phyloP scores from a whole-genome alignment of 1,140 invertebrate genomes.

The Copidosoma floridanum region DNA sequence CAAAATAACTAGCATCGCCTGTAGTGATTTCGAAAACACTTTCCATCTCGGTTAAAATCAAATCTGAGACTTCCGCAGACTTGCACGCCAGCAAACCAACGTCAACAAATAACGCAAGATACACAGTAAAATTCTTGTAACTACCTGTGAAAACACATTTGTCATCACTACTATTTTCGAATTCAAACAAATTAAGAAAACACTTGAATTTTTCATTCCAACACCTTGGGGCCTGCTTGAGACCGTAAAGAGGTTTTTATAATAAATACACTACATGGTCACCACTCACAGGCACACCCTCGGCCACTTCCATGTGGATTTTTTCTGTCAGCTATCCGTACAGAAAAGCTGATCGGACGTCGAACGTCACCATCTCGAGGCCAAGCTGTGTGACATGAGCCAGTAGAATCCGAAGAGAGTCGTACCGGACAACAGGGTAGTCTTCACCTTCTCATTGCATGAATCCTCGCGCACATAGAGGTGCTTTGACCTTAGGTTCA shows the following conservation, averaged over 20 bases:
- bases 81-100: conserved; percentile 19
- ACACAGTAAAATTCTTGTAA: conserved; percentile 3
- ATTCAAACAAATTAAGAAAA: not conserved
- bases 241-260: not conserved
- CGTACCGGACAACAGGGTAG: conserved; percentile 15
- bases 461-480: conserved; percentile 36
- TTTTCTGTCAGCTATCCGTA: not conserved
- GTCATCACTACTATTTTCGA: not conserved
- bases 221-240: not conserved
- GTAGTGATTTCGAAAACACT: conserved; percentile 13
- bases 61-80: no score
- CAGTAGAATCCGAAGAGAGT: not conserved
- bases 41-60: no score
- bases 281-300: conserved; percentile 26
- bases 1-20: conserved; percentile 14
- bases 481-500: conserved; percentile 22
- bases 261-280: not conserved
- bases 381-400: not conserved
- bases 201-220: not conserved
- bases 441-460: conserved; percentile 30
- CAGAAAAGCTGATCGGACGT: conserved; percentile 9
- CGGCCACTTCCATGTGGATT: not conserved
- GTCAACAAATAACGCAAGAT: conserved; percentile 23
- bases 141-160: conserved; percentile 3
- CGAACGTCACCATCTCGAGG: conserved; percentile 31